Percentiles rank a stretch among this genome's conserved stretches.
Conservation (phyloP, 1,140 invertebrate genomes). For the Ceratina australensis region DNA sequence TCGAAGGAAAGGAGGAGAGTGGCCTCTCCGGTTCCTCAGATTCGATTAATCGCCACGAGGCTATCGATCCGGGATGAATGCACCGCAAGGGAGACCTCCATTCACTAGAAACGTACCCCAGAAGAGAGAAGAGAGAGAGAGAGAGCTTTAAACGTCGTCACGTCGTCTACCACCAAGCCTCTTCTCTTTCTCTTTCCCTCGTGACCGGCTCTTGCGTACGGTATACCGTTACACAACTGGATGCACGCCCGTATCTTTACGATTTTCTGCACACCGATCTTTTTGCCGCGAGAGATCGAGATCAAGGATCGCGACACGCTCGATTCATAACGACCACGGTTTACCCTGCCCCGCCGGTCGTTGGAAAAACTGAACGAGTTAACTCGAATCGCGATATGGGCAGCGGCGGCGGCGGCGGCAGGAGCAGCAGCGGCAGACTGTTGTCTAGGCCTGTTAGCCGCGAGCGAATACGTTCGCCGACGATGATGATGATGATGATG, state of each 20-base stretch:
- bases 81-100: slow-evolving; percentile 58
- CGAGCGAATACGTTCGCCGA: too few relatives aligned
- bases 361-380: not conserved
- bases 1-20: slow-evolving; percentile 57
- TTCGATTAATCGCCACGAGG: slow-evolving; percentile 60
- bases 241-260: slow-evolving; percentile 36
- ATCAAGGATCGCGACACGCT: slow-evolving; percentile 39
- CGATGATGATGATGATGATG: too few relatives aligned
- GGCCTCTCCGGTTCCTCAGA: slow-evolving; percentile 42
- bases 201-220: slow-evolving; percentile 4
- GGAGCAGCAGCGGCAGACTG: too few relatives aligned
- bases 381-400: too few relatives aligned
- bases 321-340: slow-evolving; percentile 23
- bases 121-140: not conserved
- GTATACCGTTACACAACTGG: slow-evolving; percentile 61
- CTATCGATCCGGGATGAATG: slow-evolving; percentile 59
- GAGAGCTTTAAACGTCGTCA: slow-evolving; percentile 42
- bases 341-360: not conserved
- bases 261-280: slow-evolving; percentile 53
- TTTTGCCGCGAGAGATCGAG: slow-evolving; percentile 45
- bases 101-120: slow-evolving; percentile 53
- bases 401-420: too few relatives aligned
- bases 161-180: not conserved
- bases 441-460: too few relatives aligned
- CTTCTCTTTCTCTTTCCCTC: slow-evolving; percentile 12